Conservation (phyloP, 2,888 invertebrate genomes). For the Lomographa bimaculata region DNA sequence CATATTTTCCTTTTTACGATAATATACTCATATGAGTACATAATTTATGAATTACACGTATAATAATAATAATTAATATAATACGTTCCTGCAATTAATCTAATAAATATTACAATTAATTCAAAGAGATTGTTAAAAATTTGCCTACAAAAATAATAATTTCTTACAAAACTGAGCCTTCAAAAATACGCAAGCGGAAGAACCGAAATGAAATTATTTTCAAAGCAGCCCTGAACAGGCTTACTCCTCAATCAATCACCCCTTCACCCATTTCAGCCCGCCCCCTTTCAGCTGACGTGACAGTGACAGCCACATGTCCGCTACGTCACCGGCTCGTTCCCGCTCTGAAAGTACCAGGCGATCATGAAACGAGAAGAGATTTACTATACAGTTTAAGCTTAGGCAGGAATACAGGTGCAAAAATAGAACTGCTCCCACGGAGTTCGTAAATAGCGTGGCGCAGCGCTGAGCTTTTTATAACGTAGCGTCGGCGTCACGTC, state of each 20-base stretch:
- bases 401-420: constrained; percentile 48
- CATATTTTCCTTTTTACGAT: too few species aligned
- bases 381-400: constrained; percentile 20
- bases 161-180: too few species aligned
- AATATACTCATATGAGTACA: too few species aligned
- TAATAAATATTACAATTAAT: too few species aligned
- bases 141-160: too few species aligned
- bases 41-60: too few species aligned
- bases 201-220: neutral
- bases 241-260: constrained; percentile 1
- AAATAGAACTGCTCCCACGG: constrained; percentile 73
- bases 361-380: constrained; percentile 51
- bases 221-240: neutral
- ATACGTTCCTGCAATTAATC: too few species aligned
- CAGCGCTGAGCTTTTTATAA: constrained; percentile 41
- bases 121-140: too few species aligned
- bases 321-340: constrained; percentile 78
- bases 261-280: constrained; percentile 24
- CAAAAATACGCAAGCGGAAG: neutral
- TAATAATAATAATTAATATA: too few species aligned
- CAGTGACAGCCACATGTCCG: constrained; percentile 68
- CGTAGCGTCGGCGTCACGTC: constrained; percentile 35
- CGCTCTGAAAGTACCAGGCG: constrained; percentile 69
- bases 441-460: constrained; percentile 58
- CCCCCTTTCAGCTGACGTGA: constrained; percentile 43